Conservation (phyloP, 1,140 invertebrate genomes). For the Polypedilum pembai region DNA sequence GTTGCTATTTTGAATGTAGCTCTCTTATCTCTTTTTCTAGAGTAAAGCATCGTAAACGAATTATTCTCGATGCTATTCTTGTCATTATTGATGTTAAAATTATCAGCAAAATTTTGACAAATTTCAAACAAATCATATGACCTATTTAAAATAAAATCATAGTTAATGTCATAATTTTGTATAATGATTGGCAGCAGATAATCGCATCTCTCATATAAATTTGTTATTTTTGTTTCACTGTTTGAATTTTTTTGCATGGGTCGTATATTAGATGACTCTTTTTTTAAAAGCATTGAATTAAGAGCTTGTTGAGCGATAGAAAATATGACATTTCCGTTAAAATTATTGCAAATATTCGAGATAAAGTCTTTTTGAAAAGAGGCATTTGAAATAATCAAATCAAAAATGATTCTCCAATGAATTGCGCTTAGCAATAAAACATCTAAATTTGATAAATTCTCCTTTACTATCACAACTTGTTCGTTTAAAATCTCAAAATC, state of each 20-base stretch:
- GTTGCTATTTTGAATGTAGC: not conserved
- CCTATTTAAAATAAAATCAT: not conserved
- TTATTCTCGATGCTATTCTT: not conserved
- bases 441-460: not conserved
- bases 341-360: not conserved
- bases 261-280: not conserved
- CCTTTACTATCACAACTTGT: not conserved
- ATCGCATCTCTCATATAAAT: not conserved
- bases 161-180: not conserved
- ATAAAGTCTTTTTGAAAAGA: slow-evolving; percentile 2
- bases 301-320: not conserved
- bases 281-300: not conserved
- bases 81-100: not conserved
- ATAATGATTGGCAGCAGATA: not conserved
- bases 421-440: not conserved
- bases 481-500: slow-evolving; percentile 14
- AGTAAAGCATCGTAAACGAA: not conserved
- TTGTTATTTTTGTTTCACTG: not conserved
- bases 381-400: not conserved
- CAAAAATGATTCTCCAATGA: not conserved
- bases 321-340: not conserved
- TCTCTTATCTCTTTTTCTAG: not conserved
- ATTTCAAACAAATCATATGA: not conserved
- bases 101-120: not conserved
- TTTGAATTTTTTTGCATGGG: not conserved